Base-by-base conservation (phyloP, 2,888 invertebrate genomes). In the Sminthurinus aureus region DNA sequence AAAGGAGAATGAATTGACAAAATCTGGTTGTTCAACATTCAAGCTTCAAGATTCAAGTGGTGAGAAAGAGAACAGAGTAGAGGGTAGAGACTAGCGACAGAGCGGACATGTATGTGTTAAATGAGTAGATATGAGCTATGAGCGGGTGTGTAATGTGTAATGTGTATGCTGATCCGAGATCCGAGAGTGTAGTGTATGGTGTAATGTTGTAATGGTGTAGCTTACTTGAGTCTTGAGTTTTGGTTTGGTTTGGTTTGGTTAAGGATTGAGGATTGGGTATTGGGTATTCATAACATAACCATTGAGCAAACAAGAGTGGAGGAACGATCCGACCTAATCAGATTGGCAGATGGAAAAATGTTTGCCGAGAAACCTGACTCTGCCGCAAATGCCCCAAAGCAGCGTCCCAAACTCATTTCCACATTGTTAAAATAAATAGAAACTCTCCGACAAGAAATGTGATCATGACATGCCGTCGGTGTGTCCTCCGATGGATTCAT, bases 361-460 rank as follows among this genome's bases (percentile, higher is more conserved):
- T 87, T 87, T 87, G 87, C 86, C 85, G 82, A 87, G 81, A 83
- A 85, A 87, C 87, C 87, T 87, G 87, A 84, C 87, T 87, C 87
- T 80, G 85, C 85, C 86, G 69, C 85, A 83, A 85, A 84, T 84
- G 24, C 85, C 86, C 86, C 86, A 87, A 87, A 82, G 85, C 84
- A 86, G 88, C 87, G 81, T 79, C 69, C 82, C 83, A 82, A 79
- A 84, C 38, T 83, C 83, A 85, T 85, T 84, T 84, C 85, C 85
- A 83, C 86, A 87, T 87, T 87, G 88, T 87, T 88, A 87, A 88
- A 88, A 87, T 87, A 88, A 88, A 88, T 88, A 88, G 87, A 88
- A 87, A 88, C 87, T 86, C 87, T 86, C 84, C 77, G 84, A 85
- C 83, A 85, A 85, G 87, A 86, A 87, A 88, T 87, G 87, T 86